Evolutionary conservation across 2,113 vertebrate species (phyloP).

Genomic region (Lagopus muta): DNA sequence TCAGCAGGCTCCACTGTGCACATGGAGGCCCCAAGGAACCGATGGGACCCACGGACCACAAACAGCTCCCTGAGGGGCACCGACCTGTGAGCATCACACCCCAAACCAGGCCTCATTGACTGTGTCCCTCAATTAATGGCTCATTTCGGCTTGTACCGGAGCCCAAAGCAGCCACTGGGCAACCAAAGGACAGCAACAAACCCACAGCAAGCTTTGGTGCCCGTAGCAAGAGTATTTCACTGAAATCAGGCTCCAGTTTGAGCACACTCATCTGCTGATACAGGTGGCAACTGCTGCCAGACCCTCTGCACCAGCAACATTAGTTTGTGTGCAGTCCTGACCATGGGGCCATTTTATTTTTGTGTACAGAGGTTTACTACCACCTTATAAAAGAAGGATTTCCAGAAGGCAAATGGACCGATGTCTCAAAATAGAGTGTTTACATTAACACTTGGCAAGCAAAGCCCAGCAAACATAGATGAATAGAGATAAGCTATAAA

Average conservation of each 20-base stretch:
- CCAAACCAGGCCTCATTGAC: accelerated
- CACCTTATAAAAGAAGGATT: conserved; percentile 77
- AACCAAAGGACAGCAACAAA: not conserved
- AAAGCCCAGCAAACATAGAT: conserved; percentile 79
- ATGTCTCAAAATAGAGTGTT: conserved; percentile 79
- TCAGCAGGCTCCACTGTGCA: not conserved
- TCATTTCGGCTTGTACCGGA: accelerated
- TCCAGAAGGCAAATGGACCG: conserved; percentile 78
- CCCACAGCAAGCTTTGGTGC: not conserved
- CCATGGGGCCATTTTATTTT: conserved; percentile 61
- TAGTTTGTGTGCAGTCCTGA: conserved; percentile 27
- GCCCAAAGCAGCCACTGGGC: not conserved
- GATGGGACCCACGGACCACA: too few species aligned
- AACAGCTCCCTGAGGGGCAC: accelerated
- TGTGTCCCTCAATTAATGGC: accelerated
- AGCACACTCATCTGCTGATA: not conserved
- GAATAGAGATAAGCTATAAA: conserved; percentile 83
- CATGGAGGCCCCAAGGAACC: not conserved
- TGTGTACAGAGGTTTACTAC: conserved; percentile 64
- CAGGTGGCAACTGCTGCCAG: conserved; percentile 41
- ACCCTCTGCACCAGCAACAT: conserved; percentile 15
- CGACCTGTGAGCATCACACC: accelerated
- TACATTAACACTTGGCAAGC: conserved; percentile 81
- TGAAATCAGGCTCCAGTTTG: conserved; percentile 6
- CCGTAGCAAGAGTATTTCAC: not conserved